These are phyloP conservation scores for Melanostigma gelatinosum DNA, from an alignment of 2,113 vertebrate species.

Conservation along the genomic window DNA sequence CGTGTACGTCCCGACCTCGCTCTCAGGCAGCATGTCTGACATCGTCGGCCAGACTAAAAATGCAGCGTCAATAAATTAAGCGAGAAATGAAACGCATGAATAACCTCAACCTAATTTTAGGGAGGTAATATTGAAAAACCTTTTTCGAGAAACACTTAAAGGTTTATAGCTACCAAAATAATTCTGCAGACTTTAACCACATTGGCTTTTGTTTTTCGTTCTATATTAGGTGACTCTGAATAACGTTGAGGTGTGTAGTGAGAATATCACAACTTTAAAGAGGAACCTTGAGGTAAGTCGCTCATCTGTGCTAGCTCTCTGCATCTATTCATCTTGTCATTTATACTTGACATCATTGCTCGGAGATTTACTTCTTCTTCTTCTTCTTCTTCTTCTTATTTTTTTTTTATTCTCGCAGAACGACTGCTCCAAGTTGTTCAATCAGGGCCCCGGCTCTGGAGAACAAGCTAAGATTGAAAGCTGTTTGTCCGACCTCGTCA, in stretches of 20 bases:
- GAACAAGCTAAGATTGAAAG: slow-evolving; percentile 97
- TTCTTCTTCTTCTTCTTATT: not conserved
- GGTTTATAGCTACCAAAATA: not conserved
- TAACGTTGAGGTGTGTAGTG: slow-evolving; percentile 96
- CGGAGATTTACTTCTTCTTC: not conserved
- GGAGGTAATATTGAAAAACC: slow-evolving; percentile 36
- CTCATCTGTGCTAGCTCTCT: not conserved
- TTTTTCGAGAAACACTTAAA: slow-evolving; percentile 30
- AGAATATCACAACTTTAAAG: slow-evolving; percentile 97
- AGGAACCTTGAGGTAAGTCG: slow-evolving; percentile 92
- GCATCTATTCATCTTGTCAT: not conserved
- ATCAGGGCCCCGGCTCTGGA: slow-evolving; percentile 87
- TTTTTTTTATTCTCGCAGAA: slow-evolving; percentile 78
- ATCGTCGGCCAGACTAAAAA: not conserved
- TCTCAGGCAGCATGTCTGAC: not conserved
- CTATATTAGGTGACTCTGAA: slow-evolving; percentile 91
- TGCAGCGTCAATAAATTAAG: not conserved
- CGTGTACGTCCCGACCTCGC: not conserved
- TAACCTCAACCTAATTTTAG: slow-evolving; percentile 3
- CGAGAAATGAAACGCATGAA: slow-evolving; percentile 21
- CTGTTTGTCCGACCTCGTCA: slow-evolving; percentile 93
- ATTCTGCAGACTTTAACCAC: not conserved
- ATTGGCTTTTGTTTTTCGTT: not conserved
- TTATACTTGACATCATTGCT: not conserved
- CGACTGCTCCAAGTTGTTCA: slow-evolving; percentile 94